phyloP scores from a whole-genome alignment of 1,140 invertebrate genomes.

The Tetramorium parvispinum region DNA sequence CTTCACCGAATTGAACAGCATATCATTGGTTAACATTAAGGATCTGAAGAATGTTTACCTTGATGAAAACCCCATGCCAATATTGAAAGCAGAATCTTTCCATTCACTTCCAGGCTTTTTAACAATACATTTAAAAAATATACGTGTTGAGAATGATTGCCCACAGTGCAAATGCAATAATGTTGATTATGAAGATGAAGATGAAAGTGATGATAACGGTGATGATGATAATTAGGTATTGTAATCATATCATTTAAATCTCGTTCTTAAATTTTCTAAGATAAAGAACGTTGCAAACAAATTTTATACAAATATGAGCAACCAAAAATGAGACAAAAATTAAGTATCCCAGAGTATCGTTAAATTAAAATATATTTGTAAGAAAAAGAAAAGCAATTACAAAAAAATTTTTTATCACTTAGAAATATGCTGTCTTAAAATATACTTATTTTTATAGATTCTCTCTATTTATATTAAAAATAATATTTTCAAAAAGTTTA shows the following conservation, averaged over 20 bases:
- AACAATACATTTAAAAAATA: constrained; percentile 3
- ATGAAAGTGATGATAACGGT: background rate
- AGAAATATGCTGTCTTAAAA: background rate
- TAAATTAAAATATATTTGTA: background rate
- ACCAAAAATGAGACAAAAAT: background rate
- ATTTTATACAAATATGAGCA: background rate
- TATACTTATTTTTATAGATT: background rate
- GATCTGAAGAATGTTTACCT: background rate
- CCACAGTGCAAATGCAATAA: background rate
- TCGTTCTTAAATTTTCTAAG: background rate
- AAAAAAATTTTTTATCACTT: background rate
- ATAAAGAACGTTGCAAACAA: background rate
- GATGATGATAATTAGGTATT: background rate
- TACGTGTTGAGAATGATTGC: background rate
- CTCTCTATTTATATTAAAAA: background rate
- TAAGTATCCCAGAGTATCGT: background rate
- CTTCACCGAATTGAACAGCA: constrained; percentile 75
- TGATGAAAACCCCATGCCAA: constrained; percentile 14
- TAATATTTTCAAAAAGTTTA: background rate
- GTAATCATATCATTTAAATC: background rate
- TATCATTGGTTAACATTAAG: constrained; percentile 64
- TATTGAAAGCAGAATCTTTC: background rate
- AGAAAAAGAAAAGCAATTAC: background rate
- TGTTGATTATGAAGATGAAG: background rate
- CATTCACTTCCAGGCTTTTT: background rate